phyloP scores from a whole-genome alignment of 2,797 vertebrate species.

The Chanos chanos region DNA sequence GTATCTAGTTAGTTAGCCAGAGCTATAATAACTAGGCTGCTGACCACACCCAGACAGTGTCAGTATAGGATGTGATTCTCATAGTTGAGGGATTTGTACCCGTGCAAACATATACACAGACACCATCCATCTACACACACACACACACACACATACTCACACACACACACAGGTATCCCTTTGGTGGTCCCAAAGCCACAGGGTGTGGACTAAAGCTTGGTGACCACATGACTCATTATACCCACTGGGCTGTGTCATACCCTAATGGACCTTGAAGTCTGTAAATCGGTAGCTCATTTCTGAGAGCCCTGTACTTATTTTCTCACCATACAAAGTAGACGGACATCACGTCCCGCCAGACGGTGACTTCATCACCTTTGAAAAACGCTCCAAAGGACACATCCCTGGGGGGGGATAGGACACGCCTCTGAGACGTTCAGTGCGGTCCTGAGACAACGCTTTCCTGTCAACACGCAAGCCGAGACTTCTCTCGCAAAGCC shows the following conservation, averaged over 20 bases:
- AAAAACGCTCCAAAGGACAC: too few relatives aligned
- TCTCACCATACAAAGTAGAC: background rate
- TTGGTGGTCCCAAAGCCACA: conserved; percentile 27
- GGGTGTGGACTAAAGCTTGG: conserved; percentile 22
- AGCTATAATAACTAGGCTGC: conserved; percentile 43
- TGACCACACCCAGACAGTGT: conserved; percentile 35
- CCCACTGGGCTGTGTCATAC: background rate
- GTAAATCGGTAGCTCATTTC: conserved; percentile 3
- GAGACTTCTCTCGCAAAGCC: too few relatives aligned
- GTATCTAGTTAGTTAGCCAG: conserved; percentile 31
- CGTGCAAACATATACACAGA: background rate
- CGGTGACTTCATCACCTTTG: background rate
- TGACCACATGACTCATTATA: conserved; percentile 12
- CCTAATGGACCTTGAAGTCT: too few relatives aligned
- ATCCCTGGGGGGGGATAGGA: too few relatives aligned
- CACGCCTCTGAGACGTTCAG: too few relatives aligned
- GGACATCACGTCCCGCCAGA: background rate
- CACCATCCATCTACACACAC: conserved; percentile 13
- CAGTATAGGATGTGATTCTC: conserved; percentile 34
- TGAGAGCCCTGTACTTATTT: background rate
- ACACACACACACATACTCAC: conserved; percentile 14
- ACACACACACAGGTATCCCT: conserved; percentile 21
- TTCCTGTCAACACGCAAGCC: too few relatives aligned
- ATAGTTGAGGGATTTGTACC: conserved; percentile 40
- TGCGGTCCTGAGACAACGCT: too few relatives aligned